These are phyloP conservation scores for Lasioglossum marginatum DNA, from an alignment of 2,888 invertebrate genomes.

Conservation along the genomic window DNA sequence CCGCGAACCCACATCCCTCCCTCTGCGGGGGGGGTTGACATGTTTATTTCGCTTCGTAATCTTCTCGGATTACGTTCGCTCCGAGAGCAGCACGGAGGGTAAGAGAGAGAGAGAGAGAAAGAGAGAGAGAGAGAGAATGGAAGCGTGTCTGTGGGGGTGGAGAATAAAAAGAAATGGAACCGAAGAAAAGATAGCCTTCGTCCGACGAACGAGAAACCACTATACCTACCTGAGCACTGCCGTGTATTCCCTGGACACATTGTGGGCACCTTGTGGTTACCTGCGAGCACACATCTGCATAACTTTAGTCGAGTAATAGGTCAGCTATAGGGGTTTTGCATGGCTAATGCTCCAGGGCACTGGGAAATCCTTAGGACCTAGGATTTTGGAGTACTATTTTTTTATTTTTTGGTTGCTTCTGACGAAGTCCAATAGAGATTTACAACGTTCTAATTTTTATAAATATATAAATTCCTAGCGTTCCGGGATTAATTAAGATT, in stretches of 20 bases:
- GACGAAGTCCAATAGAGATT: neutral
- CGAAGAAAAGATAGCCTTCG: conserved; percentile 46
- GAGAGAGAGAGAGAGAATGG: conserved; percentile 18
- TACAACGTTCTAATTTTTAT: neutral
- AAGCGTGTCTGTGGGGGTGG: conserved; percentile 4
- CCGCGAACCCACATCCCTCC: conserved; percentile 71
- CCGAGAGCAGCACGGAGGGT: conserved; percentile 22
- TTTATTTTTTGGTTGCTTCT: neutral
- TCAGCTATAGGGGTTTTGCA: neutral
- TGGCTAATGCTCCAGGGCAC: no score
- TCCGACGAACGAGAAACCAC: conserved; percentile 30
- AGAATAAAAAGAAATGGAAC: conserved; percentile 54
- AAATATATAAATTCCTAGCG: no score
- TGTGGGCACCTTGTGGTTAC: conserved; percentile 9
- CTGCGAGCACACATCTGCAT: neutral
- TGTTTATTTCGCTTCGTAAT: conserved; percentile 80
- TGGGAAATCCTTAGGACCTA: neutral
- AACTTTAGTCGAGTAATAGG: neutral
- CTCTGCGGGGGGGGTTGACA: conserved; percentile 75
- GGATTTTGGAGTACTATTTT: neutral
- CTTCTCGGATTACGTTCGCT: conserved; percentile 79
- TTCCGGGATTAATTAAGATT: neutral
- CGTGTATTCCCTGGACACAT: conserved; percentile 31
- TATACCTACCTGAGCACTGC: conserved; percentile 59
- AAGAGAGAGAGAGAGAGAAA: conserved; percentile 33